phyloP scores from a whole-genome alignment of 2,888 invertebrate genomes.

The Linnaemya vulpina region DNA sequence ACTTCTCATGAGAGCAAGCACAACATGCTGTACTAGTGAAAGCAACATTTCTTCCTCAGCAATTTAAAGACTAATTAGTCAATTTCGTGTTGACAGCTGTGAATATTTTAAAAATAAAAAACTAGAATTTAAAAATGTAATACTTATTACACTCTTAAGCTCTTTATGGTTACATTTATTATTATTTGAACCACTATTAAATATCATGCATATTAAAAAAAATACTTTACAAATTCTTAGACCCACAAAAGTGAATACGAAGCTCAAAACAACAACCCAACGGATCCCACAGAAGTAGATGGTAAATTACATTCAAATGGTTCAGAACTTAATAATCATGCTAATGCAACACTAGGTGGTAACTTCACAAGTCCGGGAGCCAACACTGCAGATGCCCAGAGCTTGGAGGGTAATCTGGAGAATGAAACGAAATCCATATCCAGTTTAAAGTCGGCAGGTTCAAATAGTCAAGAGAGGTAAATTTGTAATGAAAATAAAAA shows the following conservation, averaged over 20 bases:
- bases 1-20: too few species aligned
- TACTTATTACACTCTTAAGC: too few species aligned
- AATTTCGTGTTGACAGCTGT: too few species aligned
- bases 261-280: slow-evolving; percentile 73
- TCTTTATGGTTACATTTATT: too few species aligned
- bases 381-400: slow-evolving; percentile 94
- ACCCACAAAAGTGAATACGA: slow-evolving; percentile 80
- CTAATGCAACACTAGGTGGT: slow-evolving; percentile 67
- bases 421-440: slow-evolving; percentile 95
- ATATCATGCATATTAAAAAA: background rate
- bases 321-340: slow-evolving; percentile 69
- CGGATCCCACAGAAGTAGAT: slow-evolving; percentile 65
- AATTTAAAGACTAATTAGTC: too few species aligned
- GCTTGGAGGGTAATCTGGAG: slow-evolving; percentile 96
- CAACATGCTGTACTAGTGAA: too few species aligned
- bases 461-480: slow-evolving; percentile 90
- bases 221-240: slow-evolving; percentile 69
- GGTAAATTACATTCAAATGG: slow-evolving; percentile 67
- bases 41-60: too few species aligned
- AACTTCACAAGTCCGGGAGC: slow-evolving; percentile 83
- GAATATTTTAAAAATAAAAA: too few species aligned
- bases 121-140: too few species aligned
- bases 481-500: background rate
- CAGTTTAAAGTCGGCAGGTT: slow-evolving; percentile 90
- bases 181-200: too few species aligned